Percentiles rank a stretch among this genome's conserved stretches.
These are phyloP conservation scores for Anthopleura xanthogrammica DNA, from an alignment of 92 coral and sea anemone genomes.

Conservation along the genomic window DNA sequence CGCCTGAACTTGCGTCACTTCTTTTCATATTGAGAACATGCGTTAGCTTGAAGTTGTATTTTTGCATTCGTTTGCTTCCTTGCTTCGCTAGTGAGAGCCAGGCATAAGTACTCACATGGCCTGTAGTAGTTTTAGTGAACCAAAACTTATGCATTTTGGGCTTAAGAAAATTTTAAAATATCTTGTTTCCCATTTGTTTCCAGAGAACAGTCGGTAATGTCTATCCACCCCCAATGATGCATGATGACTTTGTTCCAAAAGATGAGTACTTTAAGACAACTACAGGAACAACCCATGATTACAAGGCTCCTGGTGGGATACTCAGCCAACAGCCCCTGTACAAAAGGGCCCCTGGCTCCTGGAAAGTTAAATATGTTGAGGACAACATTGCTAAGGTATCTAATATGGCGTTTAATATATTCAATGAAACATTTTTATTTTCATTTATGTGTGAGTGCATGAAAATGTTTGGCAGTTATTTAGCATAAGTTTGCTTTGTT, in stretches of 20 bases:
- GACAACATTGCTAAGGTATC: slow-evolving; percentile 83
- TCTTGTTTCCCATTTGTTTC: background rate
- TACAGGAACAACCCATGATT: slow-evolving; percentile 91
- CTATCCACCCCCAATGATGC: slow-evolving; percentile 68
- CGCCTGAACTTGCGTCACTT: too few relatives aligned
- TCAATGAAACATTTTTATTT: too few relatives aligned
- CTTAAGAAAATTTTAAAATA: too few relatives aligned
- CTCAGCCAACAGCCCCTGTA: slow-evolving; percentile 65
- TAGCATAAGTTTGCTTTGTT: background rate
- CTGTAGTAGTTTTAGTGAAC: too few relatives aligned
- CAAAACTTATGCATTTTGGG: too few relatives aligned
- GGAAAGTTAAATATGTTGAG: slow-evolving; percentile 89
- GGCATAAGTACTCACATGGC: too few relatives aligned
- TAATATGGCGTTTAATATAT: background rate
- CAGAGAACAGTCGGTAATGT: slow-evolving; percentile 82
- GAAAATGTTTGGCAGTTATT: too few relatives aligned
- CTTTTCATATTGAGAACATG: too few relatives aligned
- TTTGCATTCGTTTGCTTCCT: too few relatives aligned
- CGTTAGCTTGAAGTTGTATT: too few relatives aligned
- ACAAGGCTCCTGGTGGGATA: slow-evolving; percentile 80
- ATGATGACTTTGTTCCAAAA: slow-evolving; percentile 56
- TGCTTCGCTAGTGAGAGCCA: too few relatives aligned
- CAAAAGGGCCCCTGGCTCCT: slow-evolving; percentile 93
- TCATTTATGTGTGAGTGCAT: too few relatives aligned
- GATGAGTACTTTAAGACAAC: slow-evolving; percentile 82